phyloP scores from a whole-genome alignment of 2,797 vertebrate species.

The Microctenopoma stevenorrisi region DNA sequence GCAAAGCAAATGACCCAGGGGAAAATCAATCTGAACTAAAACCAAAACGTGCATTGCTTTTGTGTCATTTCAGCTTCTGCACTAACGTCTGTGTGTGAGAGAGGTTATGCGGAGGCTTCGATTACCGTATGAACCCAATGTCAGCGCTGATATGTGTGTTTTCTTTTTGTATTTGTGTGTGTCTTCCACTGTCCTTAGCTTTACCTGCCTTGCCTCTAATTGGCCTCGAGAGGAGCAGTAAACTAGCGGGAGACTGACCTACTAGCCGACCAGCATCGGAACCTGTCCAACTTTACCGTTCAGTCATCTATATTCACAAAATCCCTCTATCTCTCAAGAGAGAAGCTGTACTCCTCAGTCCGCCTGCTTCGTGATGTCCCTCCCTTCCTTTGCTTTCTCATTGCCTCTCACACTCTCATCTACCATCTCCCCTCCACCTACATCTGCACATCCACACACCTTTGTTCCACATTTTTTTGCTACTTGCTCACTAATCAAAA shows the following conservation, averaged over 20 bases:
- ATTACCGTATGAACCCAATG: conserved; percentile 51
- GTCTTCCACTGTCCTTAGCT: conserved; percentile 37
- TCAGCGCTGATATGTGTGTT: conserved; percentile 41
- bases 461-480: conserved; percentile 18
- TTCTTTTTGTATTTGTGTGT: conserved; percentile 8
- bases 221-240: conserved; percentile 65
- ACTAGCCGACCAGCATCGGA: conserved; percentile 43
- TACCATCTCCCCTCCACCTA: neutral
- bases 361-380: neutral
- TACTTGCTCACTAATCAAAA: conserved; percentile 9
- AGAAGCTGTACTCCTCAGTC: conserved; percentile 14
- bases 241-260: conserved; percentile 55
- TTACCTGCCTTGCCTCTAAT: conserved; percentile 64
- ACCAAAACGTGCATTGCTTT: neutral
- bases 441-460: neutral
- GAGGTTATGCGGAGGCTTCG: conserved; percentile 30
- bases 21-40: neutral
- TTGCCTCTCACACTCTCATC: conserved; percentile 7
- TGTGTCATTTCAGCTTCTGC: conserved; percentile 3
- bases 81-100: conserved; percentile 10
- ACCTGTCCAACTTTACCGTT: conserved; percentile 30
- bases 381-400: neutral
- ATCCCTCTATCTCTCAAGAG: conserved; percentile 14
- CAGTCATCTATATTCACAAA: neutral
- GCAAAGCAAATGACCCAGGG: neutral